Evolutionary conservation across 2,797 vertebrate species (phyloP).

Genomic region (Premnoplex brunnescens): DNA sequence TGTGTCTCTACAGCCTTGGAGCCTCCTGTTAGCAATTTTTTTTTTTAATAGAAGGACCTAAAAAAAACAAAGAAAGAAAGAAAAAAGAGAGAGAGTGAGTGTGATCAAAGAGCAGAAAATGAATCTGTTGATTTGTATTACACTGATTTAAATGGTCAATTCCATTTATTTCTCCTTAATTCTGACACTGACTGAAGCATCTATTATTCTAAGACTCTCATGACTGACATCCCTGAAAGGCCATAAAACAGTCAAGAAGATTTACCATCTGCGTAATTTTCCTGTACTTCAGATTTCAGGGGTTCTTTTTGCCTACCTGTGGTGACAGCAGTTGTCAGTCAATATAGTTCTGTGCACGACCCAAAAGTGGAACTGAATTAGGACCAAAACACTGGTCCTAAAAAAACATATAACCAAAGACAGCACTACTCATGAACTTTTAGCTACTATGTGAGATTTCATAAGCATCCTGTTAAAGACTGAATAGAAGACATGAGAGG

Average conservation of each 20-base stretch:
- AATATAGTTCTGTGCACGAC: background rate
- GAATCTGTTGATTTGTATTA: background rate
- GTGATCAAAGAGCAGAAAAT: background rate
- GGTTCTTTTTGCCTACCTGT: background rate
- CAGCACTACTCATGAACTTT: background rate
- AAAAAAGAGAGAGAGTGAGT: background rate
- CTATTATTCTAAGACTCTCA: background rate
- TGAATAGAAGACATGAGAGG: background rate
- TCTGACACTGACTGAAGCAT: background rate
- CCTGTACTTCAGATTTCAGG: background rate
- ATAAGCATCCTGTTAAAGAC: background rate
- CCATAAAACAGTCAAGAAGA: background rate
- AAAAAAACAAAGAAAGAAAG: background rate
- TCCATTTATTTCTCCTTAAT: background rate
- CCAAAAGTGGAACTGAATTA: background rate
- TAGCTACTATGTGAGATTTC: background rate
- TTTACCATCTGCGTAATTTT: background rate
- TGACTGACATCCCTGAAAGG: background rate
- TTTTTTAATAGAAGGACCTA: background rate
- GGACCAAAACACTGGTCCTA: background rate
- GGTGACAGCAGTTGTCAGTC: background rate
- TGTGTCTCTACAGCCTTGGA: background rate
- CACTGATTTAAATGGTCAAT: background rate
- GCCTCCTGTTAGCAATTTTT: background rate
- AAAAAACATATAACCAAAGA: background rate